Evolutionary conservation across 2,113 vertebrate genomes (phyloP).

Genomic region (Mormyrus lacerda): DNA sequence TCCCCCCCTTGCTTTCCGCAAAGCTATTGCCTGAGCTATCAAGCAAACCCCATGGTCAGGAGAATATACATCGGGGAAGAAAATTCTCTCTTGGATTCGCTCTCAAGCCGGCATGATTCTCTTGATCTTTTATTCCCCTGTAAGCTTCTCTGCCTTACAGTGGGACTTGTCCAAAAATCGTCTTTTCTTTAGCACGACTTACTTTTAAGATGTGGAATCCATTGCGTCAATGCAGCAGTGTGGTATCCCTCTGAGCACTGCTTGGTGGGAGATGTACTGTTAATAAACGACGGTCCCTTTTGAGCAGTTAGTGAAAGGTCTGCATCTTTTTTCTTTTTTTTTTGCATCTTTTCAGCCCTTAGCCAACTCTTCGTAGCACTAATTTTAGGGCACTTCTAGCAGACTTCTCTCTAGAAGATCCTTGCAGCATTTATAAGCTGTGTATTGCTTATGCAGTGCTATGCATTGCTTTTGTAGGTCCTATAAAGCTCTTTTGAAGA

Average conservation of each 20-base stretch:
- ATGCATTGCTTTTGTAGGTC: neutral
- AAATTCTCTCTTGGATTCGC: slow-evolving; percentile 1
- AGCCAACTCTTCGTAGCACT: neutral
- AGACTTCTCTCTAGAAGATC: too few relatives aligned
- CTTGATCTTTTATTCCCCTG: neutral
- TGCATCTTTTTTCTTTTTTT: neutral
- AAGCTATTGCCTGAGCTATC: neutral
- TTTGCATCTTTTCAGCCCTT: neutral
- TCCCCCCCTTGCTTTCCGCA: neutral
- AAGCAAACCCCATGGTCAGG: neutral
- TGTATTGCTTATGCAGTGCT: neutral
- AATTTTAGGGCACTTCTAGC: neutral
- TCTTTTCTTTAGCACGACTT: neutral
- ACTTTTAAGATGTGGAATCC: neutral
- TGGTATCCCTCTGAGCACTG: neutral
- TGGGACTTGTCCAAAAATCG: neutral
- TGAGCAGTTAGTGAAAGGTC: neutral
- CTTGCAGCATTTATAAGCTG: neutral
- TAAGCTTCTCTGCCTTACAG: neutral
- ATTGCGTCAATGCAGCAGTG: neutral
- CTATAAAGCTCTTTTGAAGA: neutral
- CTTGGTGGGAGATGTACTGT: neutral
- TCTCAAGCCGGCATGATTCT: neutral
- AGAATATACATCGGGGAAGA: slow-evolving; percentile 2
- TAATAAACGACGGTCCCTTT: neutral